phyloP scores from a whole-genome alignment of 2,888 invertebrate genomes.

The Miltochrista miniata region DNA sequence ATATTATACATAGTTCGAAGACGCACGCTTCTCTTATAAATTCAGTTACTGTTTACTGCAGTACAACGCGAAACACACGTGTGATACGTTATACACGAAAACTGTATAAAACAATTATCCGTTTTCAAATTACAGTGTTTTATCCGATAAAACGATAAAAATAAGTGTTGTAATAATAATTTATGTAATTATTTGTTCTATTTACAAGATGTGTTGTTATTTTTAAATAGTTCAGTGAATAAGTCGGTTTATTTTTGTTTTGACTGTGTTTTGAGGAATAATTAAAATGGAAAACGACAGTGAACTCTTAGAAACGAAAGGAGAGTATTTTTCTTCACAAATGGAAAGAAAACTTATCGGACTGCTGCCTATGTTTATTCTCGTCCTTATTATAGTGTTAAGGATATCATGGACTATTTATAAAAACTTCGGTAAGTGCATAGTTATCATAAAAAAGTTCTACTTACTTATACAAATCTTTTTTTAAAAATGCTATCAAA shows the following conservation, averaged over 20 bases:
- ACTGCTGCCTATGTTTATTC: conserved; percentile 58
- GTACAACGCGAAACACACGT: conserved; percentile 25
- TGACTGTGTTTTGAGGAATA: no score
- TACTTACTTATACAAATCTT: no score
- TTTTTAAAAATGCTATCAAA: no score
- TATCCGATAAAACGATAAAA: not conserved
- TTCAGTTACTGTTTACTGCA: conserved; percentile 19
- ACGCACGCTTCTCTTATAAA: not conserved
- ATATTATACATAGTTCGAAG: not conserved
- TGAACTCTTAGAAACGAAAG: conserved; percentile 14
- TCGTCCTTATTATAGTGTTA: conserved; percentile 57
- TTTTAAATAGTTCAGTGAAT: conserved; percentile 4
- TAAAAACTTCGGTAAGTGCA: conserved; percentile 57
- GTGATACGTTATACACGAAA: conserved; percentile 13
- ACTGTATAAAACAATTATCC: not conserved
- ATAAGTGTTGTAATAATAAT: not conserved
- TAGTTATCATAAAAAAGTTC: no score
- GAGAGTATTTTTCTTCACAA: conserved; percentile 12
- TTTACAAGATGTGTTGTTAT: conserved; percentile 10
- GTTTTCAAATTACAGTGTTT: not conserved
- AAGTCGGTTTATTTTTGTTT: conserved; percentile 10
- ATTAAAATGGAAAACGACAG: conserved; percentile 36
- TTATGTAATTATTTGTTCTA: conserved; percentile 9
- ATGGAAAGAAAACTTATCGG: conserved; percentile 40
- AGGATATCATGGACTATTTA: conserved; percentile 64